phyloP scores from a whole-genome alignment of 37 sponge, comb jelly and placozoan species.

The Ephydatia muelleri region DNA sequence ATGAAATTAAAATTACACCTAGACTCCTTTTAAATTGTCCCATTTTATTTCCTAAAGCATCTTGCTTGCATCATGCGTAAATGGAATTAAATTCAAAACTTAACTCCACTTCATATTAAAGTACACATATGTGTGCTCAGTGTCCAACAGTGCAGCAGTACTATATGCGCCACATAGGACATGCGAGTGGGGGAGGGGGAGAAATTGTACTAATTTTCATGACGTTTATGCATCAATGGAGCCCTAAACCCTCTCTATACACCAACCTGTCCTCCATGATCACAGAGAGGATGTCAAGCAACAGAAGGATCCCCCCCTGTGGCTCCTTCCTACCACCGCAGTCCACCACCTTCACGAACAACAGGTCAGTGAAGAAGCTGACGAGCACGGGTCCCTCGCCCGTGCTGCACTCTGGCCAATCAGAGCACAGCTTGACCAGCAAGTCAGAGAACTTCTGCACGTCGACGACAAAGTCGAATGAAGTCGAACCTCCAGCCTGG shows the following conservation, averaged over 20 bases:
- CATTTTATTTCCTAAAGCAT: too few relatives aligned
- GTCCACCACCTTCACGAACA: not conserved
- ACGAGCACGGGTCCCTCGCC: not conserved
- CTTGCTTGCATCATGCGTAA: too few relatives aligned
- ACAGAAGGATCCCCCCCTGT: conserved; percentile 5
- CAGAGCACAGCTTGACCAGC: conserved; percentile 25
- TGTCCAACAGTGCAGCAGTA: too few relatives aligned
- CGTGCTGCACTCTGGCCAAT: not conserved
- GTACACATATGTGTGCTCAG: too few relatives aligned
- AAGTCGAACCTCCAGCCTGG: not conserved
- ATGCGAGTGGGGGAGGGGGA: not conserved
- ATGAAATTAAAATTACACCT: too few relatives aligned
- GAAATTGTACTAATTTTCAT: not conserved
- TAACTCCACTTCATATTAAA: too few relatives aligned
- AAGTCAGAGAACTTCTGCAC: conserved; percentile 13
- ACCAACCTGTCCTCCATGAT: conserved; percentile 19
- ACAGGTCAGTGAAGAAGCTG: not conserved
- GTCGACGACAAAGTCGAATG: not conserved
- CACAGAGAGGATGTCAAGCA: conserved; percentile 14
- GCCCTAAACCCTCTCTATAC: too few relatives aligned
- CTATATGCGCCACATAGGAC: too few relatives aligned
- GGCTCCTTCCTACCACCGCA: not conserved
- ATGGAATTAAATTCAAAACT: too few relatives aligned
- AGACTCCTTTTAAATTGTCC: too few relatives aligned
- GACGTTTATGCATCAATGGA: not conserved